Evolutionary conservation across 37 sponge, comb jelly and placozoan genomes (phyloP).

Genomic region (Diacarnus erythraeanus): DNA sequence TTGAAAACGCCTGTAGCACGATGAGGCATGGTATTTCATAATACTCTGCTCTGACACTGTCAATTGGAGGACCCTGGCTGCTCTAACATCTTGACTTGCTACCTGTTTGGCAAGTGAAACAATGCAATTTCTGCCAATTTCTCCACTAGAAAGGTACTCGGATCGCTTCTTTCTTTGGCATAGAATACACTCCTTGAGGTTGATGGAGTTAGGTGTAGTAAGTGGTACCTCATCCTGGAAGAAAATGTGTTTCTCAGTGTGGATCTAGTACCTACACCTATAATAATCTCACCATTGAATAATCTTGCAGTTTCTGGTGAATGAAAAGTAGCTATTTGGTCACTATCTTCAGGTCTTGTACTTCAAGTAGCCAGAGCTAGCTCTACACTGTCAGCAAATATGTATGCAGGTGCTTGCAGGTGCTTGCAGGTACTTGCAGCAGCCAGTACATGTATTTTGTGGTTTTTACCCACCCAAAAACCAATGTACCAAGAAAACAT

Average conservation of each 20-base stretch:
- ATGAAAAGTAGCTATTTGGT: no score
- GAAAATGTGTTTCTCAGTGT: no score
- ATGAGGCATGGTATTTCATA: not conserved
- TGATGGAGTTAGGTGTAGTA: not conserved
- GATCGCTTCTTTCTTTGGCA: conserved; percentile 1
- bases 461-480: no score
- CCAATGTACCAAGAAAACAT: not conserved
- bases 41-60: conserved; percentile 7
- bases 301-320: not conserved
- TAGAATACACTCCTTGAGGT: conserved; percentile 9
- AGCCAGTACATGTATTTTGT: conserved; percentile 7
- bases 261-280: no score
- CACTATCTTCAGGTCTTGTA: not conserved
- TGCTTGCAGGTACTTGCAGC: not conserved
- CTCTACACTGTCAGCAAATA: not conserved
- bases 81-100: not conserved
- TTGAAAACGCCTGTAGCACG: not conserved
- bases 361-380: not conserved
- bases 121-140: not conserved
- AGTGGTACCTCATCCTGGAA: not conserved
- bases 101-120: not conserved
- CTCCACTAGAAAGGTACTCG: not conserved
- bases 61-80: conserved; percentile 1
- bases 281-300: no score
- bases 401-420: not conserved